Evolutionary conservation across 2,113 vertebrate genomes (phyloP).

Genomic region (Nymphicus hollandicus): DNA sequence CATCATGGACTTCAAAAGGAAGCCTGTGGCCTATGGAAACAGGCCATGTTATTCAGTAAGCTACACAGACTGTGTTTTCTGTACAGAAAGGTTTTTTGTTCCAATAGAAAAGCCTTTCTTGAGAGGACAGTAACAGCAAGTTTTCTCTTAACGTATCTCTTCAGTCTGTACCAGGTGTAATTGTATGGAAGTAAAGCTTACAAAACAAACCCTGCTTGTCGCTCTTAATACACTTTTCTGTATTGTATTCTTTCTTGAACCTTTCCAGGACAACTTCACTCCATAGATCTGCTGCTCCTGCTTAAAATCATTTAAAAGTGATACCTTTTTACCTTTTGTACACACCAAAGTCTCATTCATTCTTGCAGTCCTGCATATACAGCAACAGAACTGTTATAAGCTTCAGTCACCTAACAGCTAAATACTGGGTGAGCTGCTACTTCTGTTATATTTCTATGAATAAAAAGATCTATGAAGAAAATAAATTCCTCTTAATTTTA

Average conservation of each 20-base stretch:
- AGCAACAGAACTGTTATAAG: not conserved
- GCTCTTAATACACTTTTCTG: not conserved
- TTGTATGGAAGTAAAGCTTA: slow-evolving; percentile 54
- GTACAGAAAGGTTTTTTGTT: not conserved
- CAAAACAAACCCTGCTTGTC: slow-evolving; percentile 1
- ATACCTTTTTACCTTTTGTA: not conserved
- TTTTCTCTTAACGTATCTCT: not conserved
- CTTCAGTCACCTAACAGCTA: not conserved
- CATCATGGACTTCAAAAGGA: not conserved
- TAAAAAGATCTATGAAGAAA: not conserved
- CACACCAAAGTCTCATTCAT: not conserved
- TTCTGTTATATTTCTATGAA: not conserved
- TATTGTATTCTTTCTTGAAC: not conserved
- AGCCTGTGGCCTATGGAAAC: not conserved
- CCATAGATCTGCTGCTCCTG: not conserved
- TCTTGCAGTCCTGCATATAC: not conserved
- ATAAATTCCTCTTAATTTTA: not conserved
- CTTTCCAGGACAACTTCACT: not conserved
- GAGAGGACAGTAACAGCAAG: not conserved
- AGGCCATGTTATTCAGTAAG: not conserved
- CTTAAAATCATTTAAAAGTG: not conserved
- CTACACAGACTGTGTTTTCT: not conserved
- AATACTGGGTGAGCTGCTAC: not conserved
- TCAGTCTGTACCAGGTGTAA: slow-evolving; percentile 31
- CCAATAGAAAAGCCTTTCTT: not conserved